phyloP scores from a whole-genome alignment of 2,113 vertebrate genomes.

The Hippocampus mohnikei region DNA sequence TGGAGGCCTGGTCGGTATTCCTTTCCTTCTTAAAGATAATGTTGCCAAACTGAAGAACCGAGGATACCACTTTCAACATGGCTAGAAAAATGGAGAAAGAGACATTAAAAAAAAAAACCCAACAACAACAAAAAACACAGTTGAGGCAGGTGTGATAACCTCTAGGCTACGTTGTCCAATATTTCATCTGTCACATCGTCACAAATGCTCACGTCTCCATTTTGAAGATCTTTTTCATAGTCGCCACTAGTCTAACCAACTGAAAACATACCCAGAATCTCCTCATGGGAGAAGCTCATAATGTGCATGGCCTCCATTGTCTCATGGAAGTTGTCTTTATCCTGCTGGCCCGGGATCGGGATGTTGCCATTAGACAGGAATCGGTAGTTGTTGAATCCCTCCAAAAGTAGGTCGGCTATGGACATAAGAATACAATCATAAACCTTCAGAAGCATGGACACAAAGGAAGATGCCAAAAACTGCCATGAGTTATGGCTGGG shows the following conservation, averaged over 20 bases:
- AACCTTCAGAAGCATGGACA: conserved; percentile 8
- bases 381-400: conserved; percentile 90
- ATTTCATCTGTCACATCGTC: background rate
- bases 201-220: background rate
- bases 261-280: conserved; percentile 71
- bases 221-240: background rate
- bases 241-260: background rate
- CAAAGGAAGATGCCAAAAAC: background rate
- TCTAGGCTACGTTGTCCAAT: too few species aligned
- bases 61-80: conserved; percentile 96
- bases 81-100: conserved; percentile 65
- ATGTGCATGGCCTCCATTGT: conserved; percentile 99
- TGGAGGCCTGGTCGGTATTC: conserved; percentile 95
- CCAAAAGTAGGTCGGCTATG: conserved; percentile 87
- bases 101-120: background rate
- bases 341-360: conserved; percentile 93
- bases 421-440: conserved; percentile 16
- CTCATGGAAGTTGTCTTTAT: conserved; percentile 98
- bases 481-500: background rate
- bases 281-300: conserved; percentile 95
- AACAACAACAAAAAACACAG: too few species aligned
- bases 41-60: conserved; percentile 96
- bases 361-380: conserved; percentile 96
- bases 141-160: background rate
- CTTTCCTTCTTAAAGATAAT: conserved; percentile 96